Base-by-base conservation (phyloP, 2,888 invertebrate species). In the Zootermopsis nevadensis region DNA sequence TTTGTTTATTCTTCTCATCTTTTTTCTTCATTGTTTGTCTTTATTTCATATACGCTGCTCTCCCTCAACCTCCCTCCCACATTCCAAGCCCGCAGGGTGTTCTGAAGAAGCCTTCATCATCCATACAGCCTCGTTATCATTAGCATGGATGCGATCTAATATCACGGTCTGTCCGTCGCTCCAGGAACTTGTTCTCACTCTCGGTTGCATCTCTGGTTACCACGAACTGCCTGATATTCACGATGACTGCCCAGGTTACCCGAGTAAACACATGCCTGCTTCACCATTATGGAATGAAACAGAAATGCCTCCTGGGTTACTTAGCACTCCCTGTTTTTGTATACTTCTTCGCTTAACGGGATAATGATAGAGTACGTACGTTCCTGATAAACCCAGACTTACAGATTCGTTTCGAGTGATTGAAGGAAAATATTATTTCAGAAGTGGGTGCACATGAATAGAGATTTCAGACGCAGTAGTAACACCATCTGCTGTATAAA, bases 71-170 rank as follows among this genome's bases (percentile, higher is more conserved):
- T 33, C 33, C 69, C 4, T 15, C 22, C 69, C 22, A 33, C 33
- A 33, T 33, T 69, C 69, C 22, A 31, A 31, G 6, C 31, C 69
- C 19, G 30, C 33, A 15, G 69, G 33, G 31, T 33, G 31, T 30
- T 69, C 27, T 24, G 33, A 33, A 33, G 4, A 69, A 60, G 60
- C 15, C 19, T n/a, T 30, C n/a, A 8, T 66, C 66, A 66, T 66
- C 69, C 69, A 69, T 69, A 69, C 31, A 22, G 69, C 4, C 69
- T 69, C 60, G 69, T 69, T 33, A 69, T 69, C 31, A 69, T 69
- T 69, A 69, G 69, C 69, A 69, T 69, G 33, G 69, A 69, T 69
- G 15, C 69, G 69, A 69, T 69, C 69, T 69, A 60, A n/a, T 60
- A 27, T 60, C 60, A 60, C 12, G 27, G 4, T 27, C 27, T 27